Evolutionary conservation across 92 coral and sea anemone genomes (phyloP), one percentile per base, ranked within the genome.

Genomic region (Porites cylindrica): DNA sequence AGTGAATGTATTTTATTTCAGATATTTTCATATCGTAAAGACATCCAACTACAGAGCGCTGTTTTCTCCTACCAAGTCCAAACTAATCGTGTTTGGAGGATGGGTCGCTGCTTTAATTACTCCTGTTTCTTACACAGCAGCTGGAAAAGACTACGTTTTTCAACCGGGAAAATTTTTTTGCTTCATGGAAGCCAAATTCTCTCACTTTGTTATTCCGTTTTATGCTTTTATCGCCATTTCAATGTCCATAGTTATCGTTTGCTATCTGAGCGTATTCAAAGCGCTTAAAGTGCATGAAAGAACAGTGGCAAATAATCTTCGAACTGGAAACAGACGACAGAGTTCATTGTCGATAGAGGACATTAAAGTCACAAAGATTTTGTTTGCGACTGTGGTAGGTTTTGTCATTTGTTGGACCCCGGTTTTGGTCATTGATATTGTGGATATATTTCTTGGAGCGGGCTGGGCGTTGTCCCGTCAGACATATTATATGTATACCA

Each of bases 391-490:
- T n/a, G 84, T 91, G n/a, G 87, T 86, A 0, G 91, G 78, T 3
- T 91, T 87, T 32, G 10, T 91, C 18, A 10, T 88, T 24, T 91
- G 91, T 43, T 91, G 94, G 94, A 87, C 84, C 51, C 94, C 94
- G n/a, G 89, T 91, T 0, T 73, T 91, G 13, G 75, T 80, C 13
- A 76, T 91, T 6, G 91, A 91, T 18, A 70, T 87, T 61, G 77
- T 78, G 12, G 91, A 88, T 66, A 26, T 72, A 4, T 66, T 75
- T 7, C 82, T 60, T 12, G 89, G 89, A 56, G 51, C 80, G 32
- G 76, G 62, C 47, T 58, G 78, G 68, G 64, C 47, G 16, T 76
- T 91, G 13, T 61, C 89, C 38, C 81, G 94, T 17, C 86, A 72
- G 51, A 78, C 82, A 29, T 91, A 91, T 69, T 72, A 78, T 18